Evolutionary conservation across 2,797 vertebrate genomes (phyloP), one percentile per base, ranked within the genome.

Genomic region (Synaphobranchus kaupii): DNA sequence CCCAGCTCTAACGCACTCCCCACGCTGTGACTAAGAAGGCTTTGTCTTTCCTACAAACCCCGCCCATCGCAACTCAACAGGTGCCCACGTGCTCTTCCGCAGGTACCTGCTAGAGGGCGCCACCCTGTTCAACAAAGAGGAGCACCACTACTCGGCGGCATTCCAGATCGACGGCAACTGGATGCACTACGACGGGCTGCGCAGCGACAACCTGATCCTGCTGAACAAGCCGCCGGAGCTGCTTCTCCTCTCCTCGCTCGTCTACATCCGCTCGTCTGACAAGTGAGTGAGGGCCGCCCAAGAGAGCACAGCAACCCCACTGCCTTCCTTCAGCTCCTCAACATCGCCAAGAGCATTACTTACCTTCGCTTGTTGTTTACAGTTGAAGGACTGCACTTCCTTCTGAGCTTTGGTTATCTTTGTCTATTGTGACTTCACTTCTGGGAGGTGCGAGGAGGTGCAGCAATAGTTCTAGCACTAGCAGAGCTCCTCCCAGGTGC

Each of bases 71-170:
- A 28, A 7, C 17, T 28, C 56, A 60, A 78, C 15, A 25, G 8
- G 13, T 54, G 3, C 66, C 31, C 20, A 17, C 83, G 6, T 86
- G 50, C 6, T 20, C 81, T 84, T 83, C 89, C 88, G 25, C 93
- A 98, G 97, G 92, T 98, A 98, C 90, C 93, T 96, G 84, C 94
- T 98, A 89, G 97, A 98, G 95, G 97, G 97, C 39, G 97, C 97
- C 92, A 97, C 97, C 3, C 96, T 98, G 88, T 98, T 98, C 93
- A 98, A 96, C 94, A 97, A 95, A 91, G 97, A 97, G 86, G 97
- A 98, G 90, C 97, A 98, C 92, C 97, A 98, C 94, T 98, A 97
- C 91, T 97, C 97, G 1, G 97, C 97, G 54, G 97, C 96, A 66
- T 97, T 97, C 94, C 96, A 97, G 92, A 97, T 97, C 9, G 95